Conservation (phyloP, 2,797 vertebrate genomes). For the Hozukius guyotensis region DNA sequence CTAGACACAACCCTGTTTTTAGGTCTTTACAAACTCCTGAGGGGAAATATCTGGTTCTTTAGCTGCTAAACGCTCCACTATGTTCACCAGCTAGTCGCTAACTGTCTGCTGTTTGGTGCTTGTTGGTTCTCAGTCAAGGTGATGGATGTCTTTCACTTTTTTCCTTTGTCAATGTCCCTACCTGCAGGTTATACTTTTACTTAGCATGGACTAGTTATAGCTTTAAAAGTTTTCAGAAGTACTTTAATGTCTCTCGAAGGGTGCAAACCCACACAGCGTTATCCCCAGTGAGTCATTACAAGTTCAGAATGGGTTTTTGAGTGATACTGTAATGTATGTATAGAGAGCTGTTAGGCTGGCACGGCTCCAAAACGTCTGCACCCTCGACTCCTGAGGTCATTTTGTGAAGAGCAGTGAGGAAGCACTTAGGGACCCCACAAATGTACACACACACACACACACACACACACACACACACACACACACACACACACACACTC, state of each 20-base stretch:
- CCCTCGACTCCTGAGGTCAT: conserved; percentile 35
- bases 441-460: not conserved
- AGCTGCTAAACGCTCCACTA: too few species aligned
- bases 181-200: not conserved
- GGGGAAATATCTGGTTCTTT: too few species aligned
- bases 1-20: too few species aligned
- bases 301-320: conserved; percentile 15
- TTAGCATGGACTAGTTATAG: not conserved
- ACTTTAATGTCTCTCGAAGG: conserved; percentile 4
- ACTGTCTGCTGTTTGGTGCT: too few species aligned
- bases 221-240: conserved; percentile 23
- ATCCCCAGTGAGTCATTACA: conserved; percentile 4
- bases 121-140: too few species aligned
- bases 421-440: conserved; percentile 14
- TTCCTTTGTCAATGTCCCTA: not conserved
- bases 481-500: not conserved
- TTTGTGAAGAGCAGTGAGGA: conserved; percentile 24
- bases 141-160: not conserved
- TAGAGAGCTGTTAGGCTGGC: conserved; percentile 31
- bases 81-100: not conserved
- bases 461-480: not conserved
- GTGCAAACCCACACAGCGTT: not conserved
- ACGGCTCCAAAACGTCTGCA: conserved; percentile 17
- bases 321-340: conserved; percentile 15
- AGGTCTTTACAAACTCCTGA: too few species aligned